Base-by-base conservation (phyloP, 2,888 invertebrate species). In the Protophormia terraenovae region DNA sequence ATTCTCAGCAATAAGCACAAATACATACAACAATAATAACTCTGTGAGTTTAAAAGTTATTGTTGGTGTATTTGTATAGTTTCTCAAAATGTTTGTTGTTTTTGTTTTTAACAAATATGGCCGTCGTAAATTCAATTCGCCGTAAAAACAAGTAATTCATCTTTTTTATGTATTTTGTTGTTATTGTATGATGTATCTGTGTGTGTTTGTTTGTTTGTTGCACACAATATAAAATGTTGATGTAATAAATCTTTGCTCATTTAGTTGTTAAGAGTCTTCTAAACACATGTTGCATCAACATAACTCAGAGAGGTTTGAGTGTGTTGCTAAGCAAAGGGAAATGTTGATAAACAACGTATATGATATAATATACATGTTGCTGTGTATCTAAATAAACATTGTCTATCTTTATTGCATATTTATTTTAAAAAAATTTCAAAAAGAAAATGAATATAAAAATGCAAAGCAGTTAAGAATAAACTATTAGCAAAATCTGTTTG, bases 121-220 rank as follows among this genome's bases (percentile, higher is more conserved):
- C 84, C 89, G 89, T 89, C 89, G 88, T 88, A 89, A 88, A 89
- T 88, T 81, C 85, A 87, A 87, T 87, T 87, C 87, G 87, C 88
- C 86, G 86, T 80, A 76, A 85, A 69, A 64, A 69, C 76, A 86
- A 80, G 87, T 75, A 86, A 87, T 87, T 79, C 86, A 84, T 87
- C 86, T 86, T 81, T 83, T 69, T 75, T n/a, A 67, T 66, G 62
- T 62, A 3, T 16, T 1, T 7, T 79, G 55, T 72, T 64, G 50
- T 69, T 55, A 19, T 75, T 77, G 47, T 27, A 16, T 27, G n/a
- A 24, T 67, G 24, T 50, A 38, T 22, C 8, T 50, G 38, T 66
- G n/a, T 41, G 3, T 62, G 55, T 1, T 8, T 69, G 58, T 12
- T 16, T 58, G 41, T 24, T 5, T 47, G 14, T 81, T 64, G 47